Evolutionary conservation across 1,140 invertebrate genomes (phyloP), one percentile per base, ranked within the genome.

Genomic region (Frieseomelitta varia): DNA sequence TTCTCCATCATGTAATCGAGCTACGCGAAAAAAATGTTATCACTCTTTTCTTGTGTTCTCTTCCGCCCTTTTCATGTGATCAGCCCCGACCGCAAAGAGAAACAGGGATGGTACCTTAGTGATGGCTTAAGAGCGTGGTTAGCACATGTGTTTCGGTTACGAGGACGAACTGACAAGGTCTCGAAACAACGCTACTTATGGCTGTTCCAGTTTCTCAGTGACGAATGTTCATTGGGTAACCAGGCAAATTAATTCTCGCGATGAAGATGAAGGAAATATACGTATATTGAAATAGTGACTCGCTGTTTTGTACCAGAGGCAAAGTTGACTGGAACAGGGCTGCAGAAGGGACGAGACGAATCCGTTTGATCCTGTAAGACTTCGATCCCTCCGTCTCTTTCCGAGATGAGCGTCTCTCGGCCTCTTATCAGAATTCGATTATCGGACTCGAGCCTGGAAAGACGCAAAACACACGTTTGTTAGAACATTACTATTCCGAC

Each of bases 371-470:
- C 71, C 58, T 30, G 21, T 80, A 12, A 21, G 61, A n/a, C 77
- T 55, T 80, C 58, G 39, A 47, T 68, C 24, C 68, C 68, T 79
- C 15, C 34, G 73, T 53, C n/a, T 27, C 15, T 27, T 30, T 30
- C 19, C 17, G 61, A 63, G 55, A 24, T 67, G 78, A 85, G 74
- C 58, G 76, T 85, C 72, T 77, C n/a, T 56, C 10, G 61, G 19
- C 63, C 67, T 79, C 27, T 15, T 24, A 10, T 12, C 34, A 47
- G 34, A 47, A 65, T 81, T 82, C 78, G 74, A 76, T 78, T 81
- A 88, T 86, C 65, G 77, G 55, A 76, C 65, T 78, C 39, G 65
- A 1, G 1, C 39, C 88, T 89, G 84, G 3, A 88, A 88, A 68
- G 24, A 8, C 77, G 27, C 39, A 79, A 88, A 86, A 88, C n/a